Percentiles rank a stretch among this genome's conserved stretches.
Evolutionary conservation across 2,888 invertebrate genomes (phyloP).

Genomic region (Orthonevra nobilis): DNA sequence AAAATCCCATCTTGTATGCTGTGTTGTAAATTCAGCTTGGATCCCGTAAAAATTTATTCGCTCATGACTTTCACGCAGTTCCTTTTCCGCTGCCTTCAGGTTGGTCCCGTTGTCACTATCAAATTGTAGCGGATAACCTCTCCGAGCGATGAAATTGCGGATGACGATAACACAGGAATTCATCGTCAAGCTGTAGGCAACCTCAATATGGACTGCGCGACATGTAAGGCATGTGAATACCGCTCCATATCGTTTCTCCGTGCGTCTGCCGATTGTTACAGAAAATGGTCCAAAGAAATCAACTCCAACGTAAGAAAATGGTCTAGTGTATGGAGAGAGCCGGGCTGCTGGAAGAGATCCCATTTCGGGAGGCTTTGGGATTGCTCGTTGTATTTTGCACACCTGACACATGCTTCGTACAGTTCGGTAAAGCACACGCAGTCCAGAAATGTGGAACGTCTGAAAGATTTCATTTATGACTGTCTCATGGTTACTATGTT

Average conservation of each 20-base stretch:
- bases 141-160: constrained; percentile 25
- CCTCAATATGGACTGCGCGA: constrained; percentile 43
- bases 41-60: constrained; percentile 4
- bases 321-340: constrained; percentile 30
- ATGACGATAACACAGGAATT: constrained; percentile 23
- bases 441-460: constrained; percentile 30
- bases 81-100: constrained; percentile 39
- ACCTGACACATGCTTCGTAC: constrained; percentile 46
- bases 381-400: constrained; percentile 33
- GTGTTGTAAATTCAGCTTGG: constrained; percentile 18
- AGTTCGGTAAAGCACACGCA: constrained; percentile 42
- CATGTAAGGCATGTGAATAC: constrained; percentile 55
- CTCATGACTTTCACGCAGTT: constrained; percentile 22
- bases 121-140: constrained; percentile 30
- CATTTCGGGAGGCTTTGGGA: constrained; percentile 60
- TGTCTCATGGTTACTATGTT: constrained; percentile 55
- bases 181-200: constrained; percentile 40
- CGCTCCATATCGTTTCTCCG: constrained; percentile 43
- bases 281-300: constrained; percentile 62
- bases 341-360: constrained; percentile 52
- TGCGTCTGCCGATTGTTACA: constrained; percentile 39
- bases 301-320: constrained; percentile 52
- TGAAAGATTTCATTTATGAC: constrained; percentile 58
- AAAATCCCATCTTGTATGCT: constrained; percentile 30
- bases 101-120: constrained; percentile 8